Conservation (phyloP, 2,888 invertebrate genomes). For the Urechis unicinctus region DNA sequence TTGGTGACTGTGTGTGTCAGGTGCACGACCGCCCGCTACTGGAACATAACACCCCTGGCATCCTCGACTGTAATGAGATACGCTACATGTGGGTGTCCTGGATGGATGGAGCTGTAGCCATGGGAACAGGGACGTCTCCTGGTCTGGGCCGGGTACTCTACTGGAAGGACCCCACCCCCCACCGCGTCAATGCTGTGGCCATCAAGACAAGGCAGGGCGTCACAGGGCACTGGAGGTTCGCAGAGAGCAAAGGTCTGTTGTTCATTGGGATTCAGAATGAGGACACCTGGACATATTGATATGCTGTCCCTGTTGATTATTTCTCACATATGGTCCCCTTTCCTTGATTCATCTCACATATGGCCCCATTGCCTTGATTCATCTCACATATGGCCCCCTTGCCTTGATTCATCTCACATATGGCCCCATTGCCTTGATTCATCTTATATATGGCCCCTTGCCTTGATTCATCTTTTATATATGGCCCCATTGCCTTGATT, state of each 20-base stretch:
- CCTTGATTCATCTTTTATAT: no score
- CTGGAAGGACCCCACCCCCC: neutral
- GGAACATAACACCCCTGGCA: neutral
- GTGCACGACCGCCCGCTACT: neutral
- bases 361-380: no score
- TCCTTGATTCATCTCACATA: no score
- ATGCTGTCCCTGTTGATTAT: no score
- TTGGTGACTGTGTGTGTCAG: neutral
- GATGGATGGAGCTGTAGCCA: neutral
- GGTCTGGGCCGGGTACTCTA: neutral
- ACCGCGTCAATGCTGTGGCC: neutral
- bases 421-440: no score
- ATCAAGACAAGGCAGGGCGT: neutral
- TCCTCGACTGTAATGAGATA: constrained; percentile 1
- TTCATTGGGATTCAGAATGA: no score
- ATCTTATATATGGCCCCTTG: no score
- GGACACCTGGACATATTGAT: no score
- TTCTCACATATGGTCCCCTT: no score
- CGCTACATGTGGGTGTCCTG: constrained; percentile 4
- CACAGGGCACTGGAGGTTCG: neutral
- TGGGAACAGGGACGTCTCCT: neutral
- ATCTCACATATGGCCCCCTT: no score
- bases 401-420: no score
- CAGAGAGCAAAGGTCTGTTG: neutral
- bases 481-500: no score